These are phyloP conservation scores for Eristalis arbustorum DNA, from an alignment of 2,888 invertebrate species.

Conservation along the genomic window DNA sequence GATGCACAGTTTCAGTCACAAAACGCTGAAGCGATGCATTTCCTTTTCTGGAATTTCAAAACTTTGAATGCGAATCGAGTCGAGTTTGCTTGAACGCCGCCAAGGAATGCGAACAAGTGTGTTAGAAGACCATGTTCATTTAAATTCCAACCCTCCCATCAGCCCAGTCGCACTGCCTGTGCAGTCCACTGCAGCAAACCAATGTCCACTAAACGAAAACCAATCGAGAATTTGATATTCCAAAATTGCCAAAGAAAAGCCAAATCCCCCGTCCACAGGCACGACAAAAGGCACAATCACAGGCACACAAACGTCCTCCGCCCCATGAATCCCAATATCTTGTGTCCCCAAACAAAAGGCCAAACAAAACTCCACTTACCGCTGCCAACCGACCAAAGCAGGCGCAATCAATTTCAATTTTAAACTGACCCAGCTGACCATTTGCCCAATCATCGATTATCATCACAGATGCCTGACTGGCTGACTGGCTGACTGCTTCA, in stretches of 20 bases:
- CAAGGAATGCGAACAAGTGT: no score
- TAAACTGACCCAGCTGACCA: constrained; percentile 59
- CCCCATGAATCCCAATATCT: not conserved
- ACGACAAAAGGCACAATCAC: not conserved
- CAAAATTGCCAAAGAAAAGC: not conserved
- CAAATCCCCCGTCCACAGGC: not conserved
- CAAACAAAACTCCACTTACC: constrained; percentile 19
- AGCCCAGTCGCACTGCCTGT: no score
- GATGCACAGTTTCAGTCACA: no score
- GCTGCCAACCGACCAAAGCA: constrained; percentile 33
- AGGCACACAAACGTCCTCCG: not conserved
- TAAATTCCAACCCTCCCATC: no score
- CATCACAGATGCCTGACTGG: constrained; percentile 27
- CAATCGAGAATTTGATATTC: not conserved
- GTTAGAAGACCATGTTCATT: no score
- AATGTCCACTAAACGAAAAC: not conserved
- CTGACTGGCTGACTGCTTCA: not conserved
- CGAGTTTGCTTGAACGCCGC: no score
- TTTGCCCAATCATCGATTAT: constrained; percentile 62
- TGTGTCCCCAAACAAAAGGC: constrained; percentile 7
- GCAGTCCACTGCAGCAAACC: not conserved
- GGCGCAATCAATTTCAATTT: constrained; percentile 66
- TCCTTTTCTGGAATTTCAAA: no score
- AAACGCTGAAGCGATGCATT: no score
- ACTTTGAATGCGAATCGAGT: no score